Percentiles rank a stretch among this genome's conserved stretches.
Evolutionary conservation across 2,888 invertebrate genomes (phyloP).

Genomic region (Euphydryas editha): DNA sequence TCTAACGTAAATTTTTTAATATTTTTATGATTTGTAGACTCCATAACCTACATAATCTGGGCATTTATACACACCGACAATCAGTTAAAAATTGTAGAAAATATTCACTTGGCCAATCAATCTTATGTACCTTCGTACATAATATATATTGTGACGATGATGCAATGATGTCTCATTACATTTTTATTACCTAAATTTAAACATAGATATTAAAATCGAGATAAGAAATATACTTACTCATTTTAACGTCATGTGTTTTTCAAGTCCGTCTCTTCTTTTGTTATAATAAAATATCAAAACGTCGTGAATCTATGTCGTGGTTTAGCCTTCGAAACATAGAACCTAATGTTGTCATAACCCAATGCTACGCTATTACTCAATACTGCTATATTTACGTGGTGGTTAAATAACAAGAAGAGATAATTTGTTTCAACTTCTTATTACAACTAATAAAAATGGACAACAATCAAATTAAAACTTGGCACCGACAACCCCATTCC

Average conservation of each 20-base stretch:
- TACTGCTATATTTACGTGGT: neutral
- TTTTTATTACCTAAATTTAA: neutral
- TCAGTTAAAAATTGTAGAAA: too few species aligned
- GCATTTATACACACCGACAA: too few species aligned
- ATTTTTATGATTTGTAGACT: too few species aligned
- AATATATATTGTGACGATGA: too few species aligned
- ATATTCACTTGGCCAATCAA: too few species aligned
- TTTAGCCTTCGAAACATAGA: neutral
- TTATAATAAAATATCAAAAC: neutral
- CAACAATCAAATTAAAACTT: conserved; percentile 21
- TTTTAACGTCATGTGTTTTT: neutral
- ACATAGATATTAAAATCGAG: neutral
- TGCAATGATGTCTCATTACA: neutral
- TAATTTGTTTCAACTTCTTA: conserved; percentile 21
- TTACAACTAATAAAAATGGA: conserved; percentile 12
- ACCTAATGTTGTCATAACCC: neutral
- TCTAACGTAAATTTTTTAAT: too few species aligned
- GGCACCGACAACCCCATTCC: neutral
- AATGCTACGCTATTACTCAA: neutral
- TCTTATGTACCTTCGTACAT: too few species aligned
- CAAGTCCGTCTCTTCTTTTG: neutral
- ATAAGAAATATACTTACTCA: neutral
- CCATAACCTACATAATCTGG: too few species aligned
- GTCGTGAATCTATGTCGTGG: neutral
- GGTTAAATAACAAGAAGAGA: conserved; percentile 14